These are phyloP conservation scores for Eurytoma adleriae DNA, from an alignment of 2,888 invertebrate species.

Conservation along the genomic window DNA sequence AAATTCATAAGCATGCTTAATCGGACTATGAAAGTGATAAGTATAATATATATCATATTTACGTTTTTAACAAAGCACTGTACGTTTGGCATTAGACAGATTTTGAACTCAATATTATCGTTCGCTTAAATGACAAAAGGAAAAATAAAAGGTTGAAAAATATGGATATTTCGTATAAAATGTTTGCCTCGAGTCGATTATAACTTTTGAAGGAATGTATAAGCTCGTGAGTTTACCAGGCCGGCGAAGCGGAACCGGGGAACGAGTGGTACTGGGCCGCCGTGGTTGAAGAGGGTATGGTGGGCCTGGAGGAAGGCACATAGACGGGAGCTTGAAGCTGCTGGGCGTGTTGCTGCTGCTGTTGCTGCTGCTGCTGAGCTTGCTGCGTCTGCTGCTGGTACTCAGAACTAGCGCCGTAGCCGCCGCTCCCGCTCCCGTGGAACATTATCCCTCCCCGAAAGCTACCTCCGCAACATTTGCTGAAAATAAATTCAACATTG, in stretches of 20 bases:
- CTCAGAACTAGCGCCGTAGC: slow-evolving; percentile 74
- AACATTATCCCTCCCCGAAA: slow-evolving; percentile 69
- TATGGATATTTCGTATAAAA: too few relatives aligned
- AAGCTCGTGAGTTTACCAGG: slow-evolving; percentile 66
- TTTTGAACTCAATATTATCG: too few relatives aligned
- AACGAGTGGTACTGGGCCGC: slow-evolving; percentile 76
- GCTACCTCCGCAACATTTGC: slow-evolving; percentile 65
- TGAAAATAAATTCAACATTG: slow-evolving; percentile 48
- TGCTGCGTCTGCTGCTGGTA: slow-evolving; percentile 72
- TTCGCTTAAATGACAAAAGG: too few relatives aligned
- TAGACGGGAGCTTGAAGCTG: slow-evolving; percentile 81
- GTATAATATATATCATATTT: too few relatives aligned
- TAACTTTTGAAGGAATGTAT: too few relatives aligned
- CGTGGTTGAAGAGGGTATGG: slow-evolving; percentile 78
- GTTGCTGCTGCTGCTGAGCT: slow-evolving; percentile 71
- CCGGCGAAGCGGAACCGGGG: slow-evolving; percentile 72
- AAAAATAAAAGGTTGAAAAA: too few relatives aligned
- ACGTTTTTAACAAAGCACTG: too few relatives aligned
- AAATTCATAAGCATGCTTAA: too few relatives aligned
- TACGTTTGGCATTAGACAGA: too few relatives aligned
- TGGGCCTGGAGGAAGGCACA: slow-evolving; percentile 81
- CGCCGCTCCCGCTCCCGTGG: slow-evolving; percentile 74
- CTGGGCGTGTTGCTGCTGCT: slow-evolving; percentile 75
- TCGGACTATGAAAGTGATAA: too few relatives aligned
- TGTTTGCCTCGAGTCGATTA: too few relatives aligned